phyloP scores from a whole-genome alignment of 1,140 invertebrate species.

The Formica exsecta region DNA sequence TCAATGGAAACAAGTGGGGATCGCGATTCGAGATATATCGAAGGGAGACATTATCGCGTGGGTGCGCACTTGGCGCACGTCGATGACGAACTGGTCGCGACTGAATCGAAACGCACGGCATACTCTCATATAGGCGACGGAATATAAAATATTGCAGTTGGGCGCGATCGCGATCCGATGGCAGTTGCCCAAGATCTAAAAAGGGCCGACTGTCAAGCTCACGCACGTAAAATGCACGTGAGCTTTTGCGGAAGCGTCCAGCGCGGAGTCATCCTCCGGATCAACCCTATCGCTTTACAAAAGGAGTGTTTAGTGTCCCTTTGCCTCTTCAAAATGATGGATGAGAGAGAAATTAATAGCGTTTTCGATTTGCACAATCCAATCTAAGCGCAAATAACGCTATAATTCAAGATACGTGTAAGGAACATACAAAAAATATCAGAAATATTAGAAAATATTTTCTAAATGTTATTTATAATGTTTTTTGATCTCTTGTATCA shows the following conservation, averaged over 20 bases:
- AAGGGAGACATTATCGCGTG: conserved; percentile 34
- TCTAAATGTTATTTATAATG: neutral
- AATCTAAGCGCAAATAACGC: neutral
- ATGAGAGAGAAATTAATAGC: conserved; percentile 4
- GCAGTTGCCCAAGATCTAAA: conserved; percentile 84
- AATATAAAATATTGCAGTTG: conserved; percentile 80
- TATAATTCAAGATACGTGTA: neutral
- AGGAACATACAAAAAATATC: neutral
- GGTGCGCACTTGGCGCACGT: conserved; percentile 78
- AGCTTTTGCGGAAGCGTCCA: neutral
- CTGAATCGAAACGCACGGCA: conserved; percentile 67
- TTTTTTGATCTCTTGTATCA: neutral
- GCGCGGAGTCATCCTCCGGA: neutral
- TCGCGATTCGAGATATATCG: neutral
- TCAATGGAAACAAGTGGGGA: neutral
- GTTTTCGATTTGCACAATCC: neutral
- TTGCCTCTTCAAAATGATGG: neutral
- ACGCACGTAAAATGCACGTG: conserved; percentile 49
- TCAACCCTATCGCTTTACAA: neutral
- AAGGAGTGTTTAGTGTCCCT: neutral
- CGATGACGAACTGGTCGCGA: conserved; percentile 79
- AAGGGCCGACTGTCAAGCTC: conserved; percentile 85
- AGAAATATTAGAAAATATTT: neutral
- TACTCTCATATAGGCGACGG: conserved; percentile 44
- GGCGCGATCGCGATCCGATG: conserved; percentile 81